phyloP scores from a whole-genome alignment of 2,113 vertebrate genomes.

The Mungos mungo region DNA sequence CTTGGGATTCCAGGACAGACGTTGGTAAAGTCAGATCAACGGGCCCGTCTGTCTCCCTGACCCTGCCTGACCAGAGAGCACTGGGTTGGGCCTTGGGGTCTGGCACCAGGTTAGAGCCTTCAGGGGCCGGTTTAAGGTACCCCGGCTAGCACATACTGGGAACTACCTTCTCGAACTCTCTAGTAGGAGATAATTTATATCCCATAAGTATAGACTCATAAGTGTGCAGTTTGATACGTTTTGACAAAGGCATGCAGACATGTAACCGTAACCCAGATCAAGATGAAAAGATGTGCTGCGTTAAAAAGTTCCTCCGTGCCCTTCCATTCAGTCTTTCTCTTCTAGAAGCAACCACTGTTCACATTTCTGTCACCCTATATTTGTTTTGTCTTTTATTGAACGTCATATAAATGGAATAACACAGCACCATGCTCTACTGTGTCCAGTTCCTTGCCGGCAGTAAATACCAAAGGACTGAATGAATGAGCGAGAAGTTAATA shows the following conservation, averaged over 20 bases:
- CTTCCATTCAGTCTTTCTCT: background rate
- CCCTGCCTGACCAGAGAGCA: fast-evolving
- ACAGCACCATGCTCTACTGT: background rate
- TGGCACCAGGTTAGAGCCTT: background rate
- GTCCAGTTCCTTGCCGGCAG: background rate
- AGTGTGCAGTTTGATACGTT: background rate
- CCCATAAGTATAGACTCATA: background rate
- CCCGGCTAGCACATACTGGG: background rate
- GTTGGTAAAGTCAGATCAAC: background rate
- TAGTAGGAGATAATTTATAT: background rate
- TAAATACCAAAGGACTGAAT: background rate
- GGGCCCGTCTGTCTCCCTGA: background rate
- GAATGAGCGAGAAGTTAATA: background rate
- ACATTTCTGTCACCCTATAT: background rate
- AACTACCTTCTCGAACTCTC: background rate
- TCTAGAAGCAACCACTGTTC: background rate
- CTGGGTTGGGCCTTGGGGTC: background rate
- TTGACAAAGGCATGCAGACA: background rate
- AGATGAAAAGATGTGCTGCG: background rate
- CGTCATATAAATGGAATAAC: background rate
- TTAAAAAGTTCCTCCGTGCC: background rate
- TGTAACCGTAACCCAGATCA: background rate
- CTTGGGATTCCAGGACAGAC: background rate
- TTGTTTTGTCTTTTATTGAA: background rate
- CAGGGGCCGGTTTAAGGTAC: background rate